Percentiles rank a stretch among this genome's conserved stretches.
Conservation (phyloP, 2,888 invertebrate species). For the Melipona bicolor region DNA sequence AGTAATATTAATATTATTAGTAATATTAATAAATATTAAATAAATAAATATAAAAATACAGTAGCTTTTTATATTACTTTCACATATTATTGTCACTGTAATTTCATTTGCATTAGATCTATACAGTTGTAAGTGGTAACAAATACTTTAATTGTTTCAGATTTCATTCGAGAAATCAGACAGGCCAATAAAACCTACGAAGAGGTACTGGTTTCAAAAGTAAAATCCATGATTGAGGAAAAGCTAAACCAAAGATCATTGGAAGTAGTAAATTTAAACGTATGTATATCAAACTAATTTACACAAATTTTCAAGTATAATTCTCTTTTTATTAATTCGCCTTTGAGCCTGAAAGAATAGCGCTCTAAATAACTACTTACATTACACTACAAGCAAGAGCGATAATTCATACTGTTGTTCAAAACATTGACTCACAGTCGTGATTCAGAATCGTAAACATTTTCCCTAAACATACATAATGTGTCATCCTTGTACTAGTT, state of each 20-base stretch:
- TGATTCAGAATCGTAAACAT: not conserved
- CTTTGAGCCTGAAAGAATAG: not conserved
- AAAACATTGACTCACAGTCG: conserved; percentile 11
- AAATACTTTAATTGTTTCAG: conserved; percentile 64
- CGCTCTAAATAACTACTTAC: not conserved
- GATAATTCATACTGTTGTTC: conserved; percentile 15
- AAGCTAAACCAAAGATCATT: conserved; percentile 71
- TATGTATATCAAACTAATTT: conserved; percentile 60
- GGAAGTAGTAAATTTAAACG: conserved; percentile 79
- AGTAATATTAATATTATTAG: too few species aligned
- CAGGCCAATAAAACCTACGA: conserved; percentile 81
- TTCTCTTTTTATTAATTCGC: not conserved
- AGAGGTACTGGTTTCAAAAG: conserved; percentile 79
- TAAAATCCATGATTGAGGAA: conserved; percentile 78
- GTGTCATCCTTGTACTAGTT: not conserved
- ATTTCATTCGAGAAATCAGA: conserved; percentile 82
- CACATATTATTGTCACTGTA: not conserved
- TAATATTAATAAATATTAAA: too few species aligned
- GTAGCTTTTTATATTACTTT: not conserved
- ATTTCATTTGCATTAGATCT: not conserved
- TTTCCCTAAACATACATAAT: not conserved
- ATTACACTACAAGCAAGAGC: not conserved
- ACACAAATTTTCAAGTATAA: not conserved
- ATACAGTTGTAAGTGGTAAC: too few species aligned
- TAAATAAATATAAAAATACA: not conserved